Conservation (phyloP, 2,797 vertebrate genomes). For the Allobates femoralis region DNA sequence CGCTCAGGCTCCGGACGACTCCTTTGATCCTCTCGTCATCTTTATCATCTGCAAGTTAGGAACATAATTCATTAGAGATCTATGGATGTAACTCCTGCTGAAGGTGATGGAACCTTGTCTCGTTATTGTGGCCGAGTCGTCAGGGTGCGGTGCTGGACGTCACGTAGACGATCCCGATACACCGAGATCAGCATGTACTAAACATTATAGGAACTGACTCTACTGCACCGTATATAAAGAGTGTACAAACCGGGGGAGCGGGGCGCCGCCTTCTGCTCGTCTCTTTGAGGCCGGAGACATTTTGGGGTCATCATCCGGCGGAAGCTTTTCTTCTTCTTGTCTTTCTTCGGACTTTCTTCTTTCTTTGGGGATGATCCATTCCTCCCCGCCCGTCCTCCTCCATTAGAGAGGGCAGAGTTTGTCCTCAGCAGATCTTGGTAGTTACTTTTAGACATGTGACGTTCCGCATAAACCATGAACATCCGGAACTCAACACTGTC, state of each 20-base stretch:
- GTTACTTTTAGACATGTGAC: conserved; percentile 61
- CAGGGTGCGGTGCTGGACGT: neutral
- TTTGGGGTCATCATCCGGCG: neutral
- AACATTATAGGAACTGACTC: too few species aligned
- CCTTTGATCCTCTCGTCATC: neutral
- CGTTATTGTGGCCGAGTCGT: too few species aligned
- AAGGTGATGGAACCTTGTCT: too few species aligned
- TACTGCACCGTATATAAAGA: too few species aligned
- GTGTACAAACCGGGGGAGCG: neutral
- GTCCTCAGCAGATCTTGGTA: conserved; percentile 18
- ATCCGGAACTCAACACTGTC: conserved; percentile 77
- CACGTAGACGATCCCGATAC: too few species aligned
- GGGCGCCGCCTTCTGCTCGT: neutral
- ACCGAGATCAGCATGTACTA: too few species aligned
- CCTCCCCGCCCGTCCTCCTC: neutral
- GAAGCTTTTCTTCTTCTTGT: conserved; percentile 11
- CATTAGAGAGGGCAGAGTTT: neutral
- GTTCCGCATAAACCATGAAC: conserved; percentile 76
- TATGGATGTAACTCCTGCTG: too few species aligned
- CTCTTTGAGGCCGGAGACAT: conserved; percentile 63
- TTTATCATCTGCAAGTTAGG: neutral
- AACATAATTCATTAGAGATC: neutral
- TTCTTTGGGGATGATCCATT: too few species aligned
- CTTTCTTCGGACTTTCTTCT: accelerated
- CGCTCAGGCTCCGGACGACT: neutral